phyloP scores from a whole-genome alignment of 1,140 invertebrate genomes.

The Drosophila ironensis region DNA sequence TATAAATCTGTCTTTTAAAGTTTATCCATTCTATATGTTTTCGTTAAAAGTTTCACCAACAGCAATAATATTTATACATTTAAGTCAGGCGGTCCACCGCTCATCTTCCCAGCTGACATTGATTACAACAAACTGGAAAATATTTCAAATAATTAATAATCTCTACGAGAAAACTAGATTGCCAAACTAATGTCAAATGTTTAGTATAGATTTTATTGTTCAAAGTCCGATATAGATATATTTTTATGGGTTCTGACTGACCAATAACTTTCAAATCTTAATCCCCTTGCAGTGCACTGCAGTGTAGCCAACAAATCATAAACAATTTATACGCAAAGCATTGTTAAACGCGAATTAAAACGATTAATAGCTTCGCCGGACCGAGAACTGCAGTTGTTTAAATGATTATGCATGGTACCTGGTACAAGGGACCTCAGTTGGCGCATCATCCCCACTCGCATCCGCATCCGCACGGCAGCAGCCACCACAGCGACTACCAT shows the following conservation, averaged over 20 bases:
- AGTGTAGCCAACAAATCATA: too few relatives aligned
- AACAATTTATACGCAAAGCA: background rate
- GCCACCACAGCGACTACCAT: conserved; percentile 56
- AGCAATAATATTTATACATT: background rate
- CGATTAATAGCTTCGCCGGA: conserved; percentile 15
- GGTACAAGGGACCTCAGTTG: conserved; percentile 81
- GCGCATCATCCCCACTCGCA: conserved; percentile 76
- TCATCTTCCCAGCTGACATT: background rate
- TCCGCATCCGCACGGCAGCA: conserved; percentile 34
- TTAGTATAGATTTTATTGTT: too few relatives aligned
- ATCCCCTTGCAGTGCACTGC: too few relatives aligned
- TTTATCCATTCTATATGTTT: too few relatives aligned
- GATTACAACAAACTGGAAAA: background rate
- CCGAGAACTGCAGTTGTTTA: conserved; percentile 47
- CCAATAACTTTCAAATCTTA: background rate
- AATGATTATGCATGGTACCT: conserved; percentile 82
- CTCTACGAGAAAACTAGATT: too few relatives aligned
- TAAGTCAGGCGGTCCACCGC: background rate
- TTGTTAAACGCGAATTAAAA: conserved; percentile 3
- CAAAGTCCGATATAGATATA: too few relatives aligned
- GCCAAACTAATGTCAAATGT: too few relatives aligned
- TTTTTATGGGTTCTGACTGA: too few relatives aligned
- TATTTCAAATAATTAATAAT: background rate
- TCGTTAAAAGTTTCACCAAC: background rate
- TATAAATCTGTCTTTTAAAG: too few relatives aligned